Evolutionary conservation across 1,140 invertebrate genomes (phyloP).

Genomic region (Aleiodes sp.): DNA sequence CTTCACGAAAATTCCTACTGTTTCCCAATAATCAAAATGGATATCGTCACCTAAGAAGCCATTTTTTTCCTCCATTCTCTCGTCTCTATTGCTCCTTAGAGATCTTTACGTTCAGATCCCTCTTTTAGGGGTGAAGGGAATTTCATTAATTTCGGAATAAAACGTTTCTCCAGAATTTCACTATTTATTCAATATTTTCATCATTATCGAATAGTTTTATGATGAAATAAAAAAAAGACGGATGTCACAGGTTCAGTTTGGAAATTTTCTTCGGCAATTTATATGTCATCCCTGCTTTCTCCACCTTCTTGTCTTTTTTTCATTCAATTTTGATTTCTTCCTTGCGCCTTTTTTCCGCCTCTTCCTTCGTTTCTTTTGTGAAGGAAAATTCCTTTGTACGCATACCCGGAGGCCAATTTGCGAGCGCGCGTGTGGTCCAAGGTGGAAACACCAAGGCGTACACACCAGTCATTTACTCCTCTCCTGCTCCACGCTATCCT

Average conservation of each 20-base stretch:
- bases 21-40: constrained; percentile 22
- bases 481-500: neutral
- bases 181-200: no score
- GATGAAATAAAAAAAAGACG: no score
- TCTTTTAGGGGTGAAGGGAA: no score
- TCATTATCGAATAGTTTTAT: no score
- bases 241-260: no score
- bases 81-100: neutral
- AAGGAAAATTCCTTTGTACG: constrained; percentile 49
- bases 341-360: neutral
- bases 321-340: neutral
- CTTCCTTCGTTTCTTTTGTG: neutral
- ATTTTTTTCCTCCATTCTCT: neutral
- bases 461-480: constrained; percentile 6
- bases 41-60: constrained; percentile 17
- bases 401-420: constrained; percentile 46
- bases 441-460: constrained; percentile 2
- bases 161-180: no score
- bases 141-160: no score
- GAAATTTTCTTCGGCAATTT: neutral
- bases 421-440: constrained; percentile 48
- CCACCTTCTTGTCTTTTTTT: neutral
- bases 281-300: neutral
- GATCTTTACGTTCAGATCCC: no score
- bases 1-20: neutral